phyloP scores from a whole-genome alignment of 2,797 vertebrate genomes.

The Ptychadena robeensis region DNA sequence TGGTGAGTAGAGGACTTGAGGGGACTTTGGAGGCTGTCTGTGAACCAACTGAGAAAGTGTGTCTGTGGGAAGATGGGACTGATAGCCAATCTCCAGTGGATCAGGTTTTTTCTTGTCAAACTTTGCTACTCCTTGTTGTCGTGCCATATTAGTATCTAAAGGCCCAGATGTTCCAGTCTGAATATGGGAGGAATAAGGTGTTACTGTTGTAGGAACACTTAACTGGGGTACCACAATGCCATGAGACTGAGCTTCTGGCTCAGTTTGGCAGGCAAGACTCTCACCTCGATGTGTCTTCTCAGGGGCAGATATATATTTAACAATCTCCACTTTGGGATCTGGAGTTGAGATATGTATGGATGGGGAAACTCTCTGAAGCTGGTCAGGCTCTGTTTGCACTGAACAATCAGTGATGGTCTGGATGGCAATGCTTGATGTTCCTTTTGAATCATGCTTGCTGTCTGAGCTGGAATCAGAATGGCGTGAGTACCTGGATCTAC shows the following conservation, averaged over 20 bases:
- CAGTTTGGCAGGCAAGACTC: slow-evolving; percentile 97
- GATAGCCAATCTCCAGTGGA: slow-evolving; percentile 95
- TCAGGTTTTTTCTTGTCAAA: slow-evolving; percentile 97
- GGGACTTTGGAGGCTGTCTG: slow-evolving; percentile 94
- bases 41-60: slow-evolving; percentile 87
- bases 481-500: slow-evolving; percentile 87
- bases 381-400: slow-evolving; percentile 93
- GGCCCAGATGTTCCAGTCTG: slow-evolving; percentile 88
- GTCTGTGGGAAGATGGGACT: slow-evolving; percentile 87
- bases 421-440: slow-evolving; percentile 89
- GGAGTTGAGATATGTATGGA: slow-evolving; percentile 94
- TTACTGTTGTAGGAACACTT: slow-evolving; percentile 88
- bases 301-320: slow-evolving; percentile 95
- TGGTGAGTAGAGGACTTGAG: slow-evolving; percentile 96
- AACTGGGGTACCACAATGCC: slow-evolving; percentile 88
- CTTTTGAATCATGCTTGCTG: slow-evolving; percentile 83
- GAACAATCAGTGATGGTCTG: slow-evolving; percentile 97
- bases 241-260: slow-evolving; percentile 88
- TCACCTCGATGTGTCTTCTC: slow-evolving; percentile 95
- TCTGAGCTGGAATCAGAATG: slow-evolving; percentile 86
- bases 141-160: slow-evolving; percentile 75
- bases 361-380: slow-evolving; percentile 88
- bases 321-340: slow-evolving; percentile 91
- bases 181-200: slow-evolving; percentile 91
- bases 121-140: slow-evolving; percentile 83